These are phyloP conservation scores for Tiaroga cobitis DNA, from an alignment of 2,797 vertebrate species.

Conservation along the genomic window DNA sequence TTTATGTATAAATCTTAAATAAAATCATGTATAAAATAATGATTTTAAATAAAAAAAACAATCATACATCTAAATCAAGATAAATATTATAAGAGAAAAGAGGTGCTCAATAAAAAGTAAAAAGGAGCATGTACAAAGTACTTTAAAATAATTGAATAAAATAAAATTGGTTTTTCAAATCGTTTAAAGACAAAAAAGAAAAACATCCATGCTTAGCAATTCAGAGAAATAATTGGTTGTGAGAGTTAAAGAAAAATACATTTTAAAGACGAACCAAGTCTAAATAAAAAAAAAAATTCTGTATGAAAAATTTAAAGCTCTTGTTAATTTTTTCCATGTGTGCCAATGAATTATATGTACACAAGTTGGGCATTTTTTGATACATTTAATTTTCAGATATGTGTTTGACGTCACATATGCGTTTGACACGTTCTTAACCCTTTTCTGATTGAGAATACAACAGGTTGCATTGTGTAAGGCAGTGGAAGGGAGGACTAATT, in stretches of 20 bases:
- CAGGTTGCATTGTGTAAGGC: conserved; percentile 34
- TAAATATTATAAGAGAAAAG: background rate
- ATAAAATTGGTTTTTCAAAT: background rate
- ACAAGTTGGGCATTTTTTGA: conserved; percentile 3
- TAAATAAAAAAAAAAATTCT: background rate
- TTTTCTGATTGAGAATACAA: conserved; percentile 34
- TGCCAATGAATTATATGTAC: no score
- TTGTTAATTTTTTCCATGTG: no score
- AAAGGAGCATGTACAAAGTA: background rate
- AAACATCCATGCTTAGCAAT: background rate
- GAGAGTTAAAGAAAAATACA: background rate
- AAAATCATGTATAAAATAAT: background rate
- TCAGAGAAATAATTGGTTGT: background rate
- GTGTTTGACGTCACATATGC: conserved; percentile 20
- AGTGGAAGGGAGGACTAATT: conserved; percentile 37
- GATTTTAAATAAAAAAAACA: background rate
- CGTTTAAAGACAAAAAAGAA: background rate
- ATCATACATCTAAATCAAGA: background rate
- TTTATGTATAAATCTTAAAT: background rate
- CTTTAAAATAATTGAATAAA: background rate
- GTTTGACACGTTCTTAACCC: conserved; percentile 23
- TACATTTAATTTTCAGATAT: conserved; percentile 12
- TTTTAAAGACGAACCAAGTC: background rate
- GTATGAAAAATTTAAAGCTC: background rate
- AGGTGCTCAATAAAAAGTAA: background rate